Conservation (phyloP, 2,113 vertebrate species). For the Pyrgilauda ruficollis region DNA sequence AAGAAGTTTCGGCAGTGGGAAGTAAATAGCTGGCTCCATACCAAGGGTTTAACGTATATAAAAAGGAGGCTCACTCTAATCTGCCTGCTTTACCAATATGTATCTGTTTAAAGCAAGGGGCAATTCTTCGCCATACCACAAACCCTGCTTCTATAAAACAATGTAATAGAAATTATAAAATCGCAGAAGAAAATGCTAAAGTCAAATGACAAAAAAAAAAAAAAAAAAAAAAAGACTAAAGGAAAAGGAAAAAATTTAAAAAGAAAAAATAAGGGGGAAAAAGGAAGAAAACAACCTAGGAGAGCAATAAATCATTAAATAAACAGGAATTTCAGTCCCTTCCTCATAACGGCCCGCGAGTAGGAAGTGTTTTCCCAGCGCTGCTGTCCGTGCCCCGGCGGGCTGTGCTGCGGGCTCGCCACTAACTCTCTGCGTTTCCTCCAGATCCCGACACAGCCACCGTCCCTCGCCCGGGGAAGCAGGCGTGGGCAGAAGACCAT, state of each 20-base stretch:
- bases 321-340: conserved; percentile 65
- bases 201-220: accelerated
- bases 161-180: neutral
- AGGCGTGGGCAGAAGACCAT: conserved; percentile 1
- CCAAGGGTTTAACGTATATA: neutral
- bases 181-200: neutral
- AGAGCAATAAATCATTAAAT: conserved; percentile 66
- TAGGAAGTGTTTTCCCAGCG: conserved; percentile 33
- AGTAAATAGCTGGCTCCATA: conserved; percentile 6
- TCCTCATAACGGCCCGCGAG: conserved; percentile 17
- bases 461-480: neutral
- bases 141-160: neutral
- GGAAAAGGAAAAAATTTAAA: neutral
- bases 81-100: neutral
- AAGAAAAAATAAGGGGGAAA: accelerated
- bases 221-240: neutral
- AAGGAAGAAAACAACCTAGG: neutral
- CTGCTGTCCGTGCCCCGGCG: conserved; percentile 14
- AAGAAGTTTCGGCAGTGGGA: neutral
- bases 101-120: neutral
- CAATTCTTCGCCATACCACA: neutral
- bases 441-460: conserved; percentile 17
- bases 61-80: neutral
- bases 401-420: neutral
- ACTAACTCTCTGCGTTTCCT: conserved; percentile 43